Evolutionary conservation across 2,113 vertebrate species (phyloP).

Genomic region (Platysteira castanea): DNA sequence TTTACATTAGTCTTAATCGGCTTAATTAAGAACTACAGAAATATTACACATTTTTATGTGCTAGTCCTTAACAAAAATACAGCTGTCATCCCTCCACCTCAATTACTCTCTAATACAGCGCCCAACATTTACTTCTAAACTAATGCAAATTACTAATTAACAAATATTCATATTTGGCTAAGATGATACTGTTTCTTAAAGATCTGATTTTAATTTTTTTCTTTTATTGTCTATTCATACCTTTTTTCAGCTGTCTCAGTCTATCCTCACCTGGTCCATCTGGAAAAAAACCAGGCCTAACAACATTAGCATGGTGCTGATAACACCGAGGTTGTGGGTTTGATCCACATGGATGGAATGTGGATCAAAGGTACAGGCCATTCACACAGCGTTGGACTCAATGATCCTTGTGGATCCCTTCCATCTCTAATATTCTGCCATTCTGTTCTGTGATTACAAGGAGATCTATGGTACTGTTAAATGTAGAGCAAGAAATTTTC

Average conservation of each 20-base stretch:
- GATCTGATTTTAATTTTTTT: not conserved
- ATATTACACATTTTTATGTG: not conserved
- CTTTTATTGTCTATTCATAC: not conserved
- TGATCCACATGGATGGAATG: not conserved
- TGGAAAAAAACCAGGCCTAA: not conserved
- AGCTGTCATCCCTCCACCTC: not conserved
- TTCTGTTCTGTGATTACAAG: not conserved
- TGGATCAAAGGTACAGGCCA: accelerated
- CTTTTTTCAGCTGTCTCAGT: not conserved
- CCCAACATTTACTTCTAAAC: not conserved
- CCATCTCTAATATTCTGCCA: not conserved
- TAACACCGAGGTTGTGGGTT: not conserved
- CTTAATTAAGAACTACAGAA: not conserved
- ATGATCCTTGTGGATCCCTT: not conserved
- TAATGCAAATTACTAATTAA: not conserved
- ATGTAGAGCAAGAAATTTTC: not conserved
- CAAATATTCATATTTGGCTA: not conserved
- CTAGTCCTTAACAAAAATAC: not conserved
- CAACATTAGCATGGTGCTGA: not conserved
- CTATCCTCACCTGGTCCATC: not conserved
- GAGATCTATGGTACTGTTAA: not conserved
- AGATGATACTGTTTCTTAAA: not conserved
- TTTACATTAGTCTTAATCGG: not conserved
- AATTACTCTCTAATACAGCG: not conserved
- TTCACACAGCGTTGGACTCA: not conserved